phyloP scores from a whole-genome alignment of 2,888 invertebrate genomes.

The Lymantria monacha region DNA sequence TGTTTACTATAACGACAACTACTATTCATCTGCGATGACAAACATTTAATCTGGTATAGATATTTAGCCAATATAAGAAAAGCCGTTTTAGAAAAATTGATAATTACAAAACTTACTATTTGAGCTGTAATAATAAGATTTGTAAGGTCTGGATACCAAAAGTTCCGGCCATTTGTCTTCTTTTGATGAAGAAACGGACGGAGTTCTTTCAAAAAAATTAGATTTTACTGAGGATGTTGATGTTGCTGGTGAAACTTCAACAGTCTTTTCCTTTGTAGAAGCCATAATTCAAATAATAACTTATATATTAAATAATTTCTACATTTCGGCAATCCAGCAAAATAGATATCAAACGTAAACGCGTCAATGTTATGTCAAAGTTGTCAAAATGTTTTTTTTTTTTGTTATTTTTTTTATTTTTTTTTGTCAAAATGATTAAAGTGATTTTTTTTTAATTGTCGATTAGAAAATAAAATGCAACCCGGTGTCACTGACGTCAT shows the following conservation, averaged over 20 bases:
- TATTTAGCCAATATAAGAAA: too few relatives aligned
- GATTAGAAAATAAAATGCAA: too few relatives aligned
- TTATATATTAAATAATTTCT: conserved; percentile 28
- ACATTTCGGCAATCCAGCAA: conserved; percentile 33
- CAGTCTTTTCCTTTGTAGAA: conserved; percentile 55
- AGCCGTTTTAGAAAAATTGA: too few relatives aligned
- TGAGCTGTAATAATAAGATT: conserved; percentile 67
- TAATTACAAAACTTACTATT: conserved; percentile 57
- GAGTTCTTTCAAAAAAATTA: conserved; percentile 61
- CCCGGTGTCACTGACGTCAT: too few relatives aligned
- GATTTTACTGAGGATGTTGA: conserved; percentile 62
- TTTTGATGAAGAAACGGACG: conserved; percentile 61
- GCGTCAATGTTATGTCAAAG: conserved; percentile 24
- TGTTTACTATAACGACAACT: too few relatives aligned
- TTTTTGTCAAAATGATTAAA: too few relatives aligned
- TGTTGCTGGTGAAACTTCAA: conserved; percentile 54
- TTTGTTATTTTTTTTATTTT: too few relatives aligned
- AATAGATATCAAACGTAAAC: conserved; percentile 26
- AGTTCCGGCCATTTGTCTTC: conserved; percentile 80
- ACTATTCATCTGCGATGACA: too few relatives aligned
- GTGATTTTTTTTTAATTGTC: too few relatives aligned
- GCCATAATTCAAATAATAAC: conserved; percentile 51
- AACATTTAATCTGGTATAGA: too few relatives aligned
- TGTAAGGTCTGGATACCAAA: conserved; percentile 68
- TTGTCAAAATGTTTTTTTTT: conserved; percentile 8